These are phyloP conservation scores for Lethrus apterus DNA, from an alignment of 1,140 invertebrate genomes.

Conservation along the genomic window DNA sequence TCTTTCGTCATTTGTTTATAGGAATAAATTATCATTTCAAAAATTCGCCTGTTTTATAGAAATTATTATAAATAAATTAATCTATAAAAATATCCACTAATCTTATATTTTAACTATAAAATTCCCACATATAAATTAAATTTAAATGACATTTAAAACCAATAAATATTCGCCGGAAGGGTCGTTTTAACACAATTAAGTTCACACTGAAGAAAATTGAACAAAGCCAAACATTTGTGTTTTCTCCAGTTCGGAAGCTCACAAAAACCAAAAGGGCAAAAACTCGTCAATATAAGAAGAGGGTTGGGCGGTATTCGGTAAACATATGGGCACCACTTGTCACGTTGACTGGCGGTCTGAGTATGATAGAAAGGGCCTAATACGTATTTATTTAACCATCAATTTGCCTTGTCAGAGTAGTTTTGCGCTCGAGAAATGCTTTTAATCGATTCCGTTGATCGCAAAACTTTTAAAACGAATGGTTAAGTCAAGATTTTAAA, in stretches of 20 bases:
- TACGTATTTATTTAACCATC: slow-evolving; percentile 34
- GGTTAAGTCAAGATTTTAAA: too few species aligned
- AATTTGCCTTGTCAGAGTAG: slow-evolving; percentile 25
- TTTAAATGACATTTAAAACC: slow-evolving; percentile 2
- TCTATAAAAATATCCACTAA: too few species aligned
- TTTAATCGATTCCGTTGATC: slow-evolving; percentile 8
- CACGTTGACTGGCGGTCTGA: slow-evolving; percentile 16
- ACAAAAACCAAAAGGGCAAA: slow-evolving; percentile 14
- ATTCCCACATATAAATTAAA: too few species aligned
- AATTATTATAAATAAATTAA: too few species aligned
- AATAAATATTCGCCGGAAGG: slow-evolving; percentile 1
- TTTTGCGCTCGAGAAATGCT: slow-evolving; percentile 7
- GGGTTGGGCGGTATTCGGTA: slow-evolving; percentile 26
- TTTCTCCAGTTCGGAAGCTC: slow-evolving; percentile 6
- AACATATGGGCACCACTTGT: slow-evolving; percentile 35
- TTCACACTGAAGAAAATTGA: too few species aligned
- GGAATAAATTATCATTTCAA: too few species aligned
- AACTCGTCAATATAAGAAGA: slow-evolving; percentile 3
- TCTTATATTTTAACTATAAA: too few species aligned
- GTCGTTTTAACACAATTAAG: slow-evolving; percentile 6
- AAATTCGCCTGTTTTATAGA: too few species aligned
- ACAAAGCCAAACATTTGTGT: too few species aligned
- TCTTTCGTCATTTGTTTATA: too few species aligned
- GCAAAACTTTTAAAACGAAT: too few species aligned
- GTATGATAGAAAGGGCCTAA: slow-evolving; percentile 27